These are phyloP conservation scores for Sphecodes monilicornis DNA, from an alignment of 2,888 invertebrate species.

Conservation along the genomic window DNA sequence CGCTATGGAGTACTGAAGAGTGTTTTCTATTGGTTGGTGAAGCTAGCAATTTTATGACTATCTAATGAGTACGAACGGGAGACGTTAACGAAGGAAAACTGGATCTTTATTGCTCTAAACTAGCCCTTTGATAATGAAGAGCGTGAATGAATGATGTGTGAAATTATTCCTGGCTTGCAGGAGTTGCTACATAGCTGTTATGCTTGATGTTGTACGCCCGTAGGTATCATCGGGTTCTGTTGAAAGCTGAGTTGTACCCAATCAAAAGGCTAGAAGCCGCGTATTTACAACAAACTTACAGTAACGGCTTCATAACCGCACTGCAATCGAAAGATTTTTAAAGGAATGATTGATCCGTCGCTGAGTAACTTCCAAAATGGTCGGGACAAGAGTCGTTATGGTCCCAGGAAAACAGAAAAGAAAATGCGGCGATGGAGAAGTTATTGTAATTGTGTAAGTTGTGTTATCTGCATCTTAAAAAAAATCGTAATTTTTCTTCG, in stretches of 20 bases:
- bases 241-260: background rate
- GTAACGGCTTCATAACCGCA: background rate
- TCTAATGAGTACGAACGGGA: no score
- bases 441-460: background rate
- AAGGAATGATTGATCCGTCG: no score
- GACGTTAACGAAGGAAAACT: background rate
- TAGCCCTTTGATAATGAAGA: background rate
- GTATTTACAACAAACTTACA: no score
- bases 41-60: no score
- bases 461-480: no score
- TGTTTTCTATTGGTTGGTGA: background rate
- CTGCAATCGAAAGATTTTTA: background rate
- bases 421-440: background rate
- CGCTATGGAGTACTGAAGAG: background rate
- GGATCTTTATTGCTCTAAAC: background rate
- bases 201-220: background rate
- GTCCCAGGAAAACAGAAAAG: no score
- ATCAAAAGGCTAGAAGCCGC: background rate
- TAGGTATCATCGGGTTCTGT: no score
- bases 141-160: no score
- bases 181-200: background rate
- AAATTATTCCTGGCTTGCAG: no score
- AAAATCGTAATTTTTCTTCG: background rate
- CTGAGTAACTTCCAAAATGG: no score
- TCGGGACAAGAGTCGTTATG: no score